A percentile compares a stretch with the other conserved stretches of the same genome.
phyloP scores from a whole-genome alignment of 1,140 invertebrate genomes.

The Dinoponera quadriceps region DNA sequence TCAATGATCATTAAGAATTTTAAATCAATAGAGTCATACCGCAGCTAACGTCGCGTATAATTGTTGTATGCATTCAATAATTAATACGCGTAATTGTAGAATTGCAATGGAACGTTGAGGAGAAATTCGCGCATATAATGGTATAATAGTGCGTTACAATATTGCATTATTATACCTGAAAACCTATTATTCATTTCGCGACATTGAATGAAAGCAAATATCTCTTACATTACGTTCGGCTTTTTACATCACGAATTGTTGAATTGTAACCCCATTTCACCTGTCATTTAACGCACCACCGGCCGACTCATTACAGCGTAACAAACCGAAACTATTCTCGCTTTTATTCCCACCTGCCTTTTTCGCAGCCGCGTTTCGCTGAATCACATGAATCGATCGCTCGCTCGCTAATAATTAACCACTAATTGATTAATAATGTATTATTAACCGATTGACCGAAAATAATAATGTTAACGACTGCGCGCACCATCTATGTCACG shows the following conservation, averaged over 20 bases:
- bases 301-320: too few species aligned
- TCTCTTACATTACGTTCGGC: too few species aligned
- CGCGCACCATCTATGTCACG: neutral
- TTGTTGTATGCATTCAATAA: conserved; percentile 42
- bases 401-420: neutral
- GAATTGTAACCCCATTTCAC: too few species aligned
- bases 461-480: neutral
- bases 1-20: conserved; percentile 47
- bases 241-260: too few species aligned
- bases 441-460: neutral
- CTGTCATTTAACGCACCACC: too few species aligned
- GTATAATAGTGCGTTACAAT: neutral
- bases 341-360: too few species aligned
- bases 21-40: conserved; percentile 45
- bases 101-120: neutral
- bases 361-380: too few species aligned
- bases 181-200: neutral
- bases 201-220: too few species aligned
- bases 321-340: too few species aligned
- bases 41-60: conserved; percentile 40
- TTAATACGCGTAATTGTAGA: conserved; percentile 41
- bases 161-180: conserved; percentile 4
- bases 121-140: conserved; percentile 36
- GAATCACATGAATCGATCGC: too few species aligned
- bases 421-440: neutral